Base-by-base conservation (phyloP, 2,797 vertebrate species). In the Enteromius anoplus region DNA sequence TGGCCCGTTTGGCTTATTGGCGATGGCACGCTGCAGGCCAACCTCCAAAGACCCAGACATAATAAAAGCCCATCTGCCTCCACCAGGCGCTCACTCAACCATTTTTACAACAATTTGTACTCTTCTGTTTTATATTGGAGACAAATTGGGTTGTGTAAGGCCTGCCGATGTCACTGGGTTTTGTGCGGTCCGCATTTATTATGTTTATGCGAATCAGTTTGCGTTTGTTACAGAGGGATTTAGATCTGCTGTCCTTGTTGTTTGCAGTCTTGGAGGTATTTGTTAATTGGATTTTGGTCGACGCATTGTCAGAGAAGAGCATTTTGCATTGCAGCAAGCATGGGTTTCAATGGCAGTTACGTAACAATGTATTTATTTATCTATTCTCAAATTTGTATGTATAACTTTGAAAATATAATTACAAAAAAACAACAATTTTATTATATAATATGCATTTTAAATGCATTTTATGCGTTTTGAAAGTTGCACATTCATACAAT, bases 11-110 rank as follows among this genome's bases (percentile, higher is more conserved):
- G 84, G 75, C 81, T 85, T 84, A 84, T 81, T 55, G 78, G 55
- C 34, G 21, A 82, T 68, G 85, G 84, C 66, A 65, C 23, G 53
- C 55, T 79, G 53, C 73, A 75, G 78, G 72, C 32, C 73, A 53
- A 75, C 82, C 70, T 86, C 85, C 70, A 78, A 53, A 65, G 45
- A 69, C 75, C 78, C 81, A 87, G 86, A 85, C 85, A 84, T 85
- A 80, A 86, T 86, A 82, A 88, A 86, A 81, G 23, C 85, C 84
- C 75, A 80, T 87, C 85, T 88, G 85, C 82, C 72, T 69, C 23
- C 58, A 70, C 23, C 65, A 87, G 86, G 71, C 58, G 17, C 64
- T 62, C 42, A 26, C 66, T 64, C 11, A 71, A 78, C 82, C 78
- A 82, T 53, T 83, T 73, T 77, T 82, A 66, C 40, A 80, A 49